Evolutionary conservation across 2,888 invertebrate genomes (phyloP).

Genomic region (Cylindroiulus punctatus): DNA sequence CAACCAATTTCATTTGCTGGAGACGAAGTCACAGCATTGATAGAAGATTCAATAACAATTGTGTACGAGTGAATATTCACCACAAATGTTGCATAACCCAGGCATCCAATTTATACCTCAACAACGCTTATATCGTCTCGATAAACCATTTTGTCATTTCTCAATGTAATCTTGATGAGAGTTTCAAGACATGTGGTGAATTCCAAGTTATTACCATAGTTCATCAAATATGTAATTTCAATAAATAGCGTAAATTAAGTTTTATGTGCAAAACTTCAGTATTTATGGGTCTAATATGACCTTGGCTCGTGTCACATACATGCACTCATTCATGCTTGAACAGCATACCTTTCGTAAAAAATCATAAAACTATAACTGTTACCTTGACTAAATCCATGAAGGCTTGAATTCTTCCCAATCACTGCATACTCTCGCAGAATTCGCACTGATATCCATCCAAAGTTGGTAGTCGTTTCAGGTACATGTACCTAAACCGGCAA

Average conservation of each 20-base stretch:
- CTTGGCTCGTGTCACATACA: too few species aligned
- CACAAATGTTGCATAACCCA: not conserved
- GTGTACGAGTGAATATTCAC: not conserved
- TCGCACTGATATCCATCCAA: too few species aligned
- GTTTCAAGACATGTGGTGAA: not conserved
- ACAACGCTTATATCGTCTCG: not conserved
- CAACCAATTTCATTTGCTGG: not conserved
- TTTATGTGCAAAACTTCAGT: too few species aligned
- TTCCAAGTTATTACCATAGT: not conserved
- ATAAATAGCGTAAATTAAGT: slow-evolving; percentile 2
- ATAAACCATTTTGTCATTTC: not conserved
- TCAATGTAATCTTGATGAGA: not conserved
- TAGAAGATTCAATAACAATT: not conserved
- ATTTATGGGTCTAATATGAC: too few species aligned
- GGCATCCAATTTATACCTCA: not conserved
- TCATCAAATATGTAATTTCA: slow-evolving; percentile 22
- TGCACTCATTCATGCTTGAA: too few species aligned
- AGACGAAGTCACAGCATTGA: not conserved
- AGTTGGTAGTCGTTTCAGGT: too few species aligned
- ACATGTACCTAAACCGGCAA: too few species aligned
- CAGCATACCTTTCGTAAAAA: too few species aligned
- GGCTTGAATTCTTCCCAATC: too few species aligned
- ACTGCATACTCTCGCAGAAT: too few species aligned
- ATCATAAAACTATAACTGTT: too few species aligned
- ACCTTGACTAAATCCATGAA: too few species aligned